phyloP scores from a whole-genome alignment of 2,888 invertebrate genomes.

The Torymus tubicola region DNA sequence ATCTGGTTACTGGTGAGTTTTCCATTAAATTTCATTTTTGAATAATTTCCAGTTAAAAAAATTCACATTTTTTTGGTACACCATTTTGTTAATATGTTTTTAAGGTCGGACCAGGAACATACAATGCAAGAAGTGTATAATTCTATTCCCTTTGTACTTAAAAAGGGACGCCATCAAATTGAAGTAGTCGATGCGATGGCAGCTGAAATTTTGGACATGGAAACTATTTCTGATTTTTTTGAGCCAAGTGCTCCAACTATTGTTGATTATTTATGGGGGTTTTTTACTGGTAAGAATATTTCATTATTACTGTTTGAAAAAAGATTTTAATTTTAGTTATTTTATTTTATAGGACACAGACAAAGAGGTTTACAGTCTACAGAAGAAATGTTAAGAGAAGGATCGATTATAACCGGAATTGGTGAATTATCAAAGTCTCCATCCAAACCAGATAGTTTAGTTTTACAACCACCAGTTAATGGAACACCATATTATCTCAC shows the following conservation, averaged over 20 bases:
- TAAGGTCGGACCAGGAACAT: constrained; percentile 85
- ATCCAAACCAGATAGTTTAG: constrained; percentile 81
- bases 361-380: constrained; percentile 91
- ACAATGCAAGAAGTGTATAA: constrained; percentile 88
- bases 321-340: constrained; percentile 16
- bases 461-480: constrained; percentile 85
- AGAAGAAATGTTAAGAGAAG: constrained; percentile 90
- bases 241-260: constrained; percentile 86
- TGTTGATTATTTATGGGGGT: constrained; percentile 89
- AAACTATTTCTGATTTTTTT: constrained; percentile 89
- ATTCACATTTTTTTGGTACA: no score
- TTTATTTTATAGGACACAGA: constrained; percentile 80
- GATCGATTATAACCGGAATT: constrained; percentile 86
- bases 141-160: constrained; percentile 87
- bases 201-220: constrained; percentile 87
- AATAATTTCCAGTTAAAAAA: background rate
- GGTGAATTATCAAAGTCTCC: constrained; percentile 83
- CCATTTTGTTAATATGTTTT: constrained; percentile 1
- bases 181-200: constrained; percentile 87
- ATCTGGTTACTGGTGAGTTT: constrained; percentile 86
- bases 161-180: constrained; percentile 80
- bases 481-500: constrained; percentile 88
- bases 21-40: background rate
- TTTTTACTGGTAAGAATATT: constrained; percentile 81
- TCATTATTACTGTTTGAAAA: background rate